Conservation (phyloP, 2,888 invertebrate genomes). For the Morpho helenor region DNA sequence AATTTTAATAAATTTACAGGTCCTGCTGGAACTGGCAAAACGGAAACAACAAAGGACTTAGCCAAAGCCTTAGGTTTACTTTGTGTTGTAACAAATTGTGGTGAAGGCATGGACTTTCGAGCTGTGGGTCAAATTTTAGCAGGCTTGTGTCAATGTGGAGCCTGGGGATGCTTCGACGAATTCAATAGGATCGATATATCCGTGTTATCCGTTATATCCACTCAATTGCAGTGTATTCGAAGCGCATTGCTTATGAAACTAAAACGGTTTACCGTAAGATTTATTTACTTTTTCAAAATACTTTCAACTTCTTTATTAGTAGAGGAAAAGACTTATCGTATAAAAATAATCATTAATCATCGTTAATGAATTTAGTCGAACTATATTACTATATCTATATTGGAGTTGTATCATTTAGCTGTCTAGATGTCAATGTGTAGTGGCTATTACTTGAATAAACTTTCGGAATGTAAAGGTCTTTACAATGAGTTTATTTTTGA, state of each 20-base stretch:
- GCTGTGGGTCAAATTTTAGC: slow-evolving; percentile 84
- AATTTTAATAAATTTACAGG: slow-evolving; percentile 50
- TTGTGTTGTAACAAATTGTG: slow-evolving; percentile 94
- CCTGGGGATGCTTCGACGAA: slow-evolving; percentile 98
- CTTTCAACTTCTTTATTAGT: neutral
- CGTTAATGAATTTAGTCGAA: too few relatives aligned
- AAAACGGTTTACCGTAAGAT: slow-evolving; percentile 84
- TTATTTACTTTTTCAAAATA: neutral
- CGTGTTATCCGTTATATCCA: slow-evolving; percentile 94
- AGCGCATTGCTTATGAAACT: slow-evolving; percentile 88
- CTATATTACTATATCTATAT: too few relatives aligned
- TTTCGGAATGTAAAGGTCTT: too few relatives aligned
- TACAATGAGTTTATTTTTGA: too few relatives aligned
- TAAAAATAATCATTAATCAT: too few relatives aligned
- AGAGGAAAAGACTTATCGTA: too few relatives aligned
- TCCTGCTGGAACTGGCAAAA: slow-evolving; percentile 92
- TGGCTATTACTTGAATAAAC: too few relatives aligned
- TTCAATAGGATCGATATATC: slow-evolving; percentile 96
- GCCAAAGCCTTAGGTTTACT: slow-evolving; percentile 92
- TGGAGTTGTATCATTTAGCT: too few relatives aligned
- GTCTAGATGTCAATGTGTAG: too few relatives aligned
- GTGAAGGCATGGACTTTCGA: slow-evolving; percentile 95
- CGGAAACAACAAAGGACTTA: slow-evolving; percentile 94
- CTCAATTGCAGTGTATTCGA: slow-evolving; percentile 93
- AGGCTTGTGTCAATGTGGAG: slow-evolving; percentile 91